Base-by-base conservation (phyloP, 2,888 invertebrate species). In the Perdita meconis region DNA sequence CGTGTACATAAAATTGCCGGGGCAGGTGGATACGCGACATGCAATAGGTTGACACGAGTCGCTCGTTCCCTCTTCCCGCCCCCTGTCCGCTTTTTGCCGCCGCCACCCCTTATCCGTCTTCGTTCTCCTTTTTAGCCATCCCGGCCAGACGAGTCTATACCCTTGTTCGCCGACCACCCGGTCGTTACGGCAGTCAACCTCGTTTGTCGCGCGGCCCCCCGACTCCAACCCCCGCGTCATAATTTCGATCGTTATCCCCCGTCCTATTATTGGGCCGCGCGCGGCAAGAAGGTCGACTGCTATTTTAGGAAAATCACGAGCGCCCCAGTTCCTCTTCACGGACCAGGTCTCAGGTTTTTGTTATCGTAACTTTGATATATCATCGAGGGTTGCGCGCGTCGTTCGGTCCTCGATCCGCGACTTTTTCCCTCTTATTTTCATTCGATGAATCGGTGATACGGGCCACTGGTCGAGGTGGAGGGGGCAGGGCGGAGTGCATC, bases 1-100 rank as follows among this genome's bases (percentile, higher is more conserved):
- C 77, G 68, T 74, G 83, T 80, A 63, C 51, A 70, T 79, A 79
- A 83, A 83, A 82, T 81, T 64, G 72, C 57, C 55, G 36, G 24
- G 57, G 13, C 57, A 74, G 61, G 64, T 73, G 83, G 68, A 81
- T 83, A 83, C 79, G 53, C 73, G 70, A 63, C 66, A 64, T 67
- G 76, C 73, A 57, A 79, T 55, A 56, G 59, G 60, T 30, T 56
- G 70, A 65, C 74, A 56, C 55, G 56, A 40, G 34, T 69, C 22
- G n/a, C 53, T 47, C 42, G 6, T 24, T 44, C 22, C 42, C 42
- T 36, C 24, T 16, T 1, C n/a, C 24, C 51, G 8, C n/a, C 30
- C 6, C 13, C 53, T 55, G 47, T 38, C 19, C 44, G 19, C 38
- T 76, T 78, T 78, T 78, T 79, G 57, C 76, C 81, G 55, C n/a